These are phyloP conservation scores for Prinia subflava DNA, from an alignment of 2,113 vertebrate species.

Conservation along the genomic window DNA sequence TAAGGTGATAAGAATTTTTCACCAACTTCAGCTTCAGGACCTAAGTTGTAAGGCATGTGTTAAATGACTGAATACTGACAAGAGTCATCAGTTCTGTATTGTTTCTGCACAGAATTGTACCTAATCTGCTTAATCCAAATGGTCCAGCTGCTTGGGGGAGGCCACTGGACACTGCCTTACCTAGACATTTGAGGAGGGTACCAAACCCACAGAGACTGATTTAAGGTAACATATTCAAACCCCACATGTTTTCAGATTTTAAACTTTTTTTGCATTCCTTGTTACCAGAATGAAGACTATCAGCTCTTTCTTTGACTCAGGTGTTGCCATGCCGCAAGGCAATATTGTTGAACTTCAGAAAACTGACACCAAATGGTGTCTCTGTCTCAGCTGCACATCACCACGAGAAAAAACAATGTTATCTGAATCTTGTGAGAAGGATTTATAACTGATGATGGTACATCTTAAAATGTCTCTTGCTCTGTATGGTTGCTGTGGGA, in stretches of 20 bases:
- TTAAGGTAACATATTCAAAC: background rate
- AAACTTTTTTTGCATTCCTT: background rate
- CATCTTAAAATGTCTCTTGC: constrained; percentile 10
- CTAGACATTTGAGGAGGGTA: background rate
- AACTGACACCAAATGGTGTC: background rate
- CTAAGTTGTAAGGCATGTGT: background rate
- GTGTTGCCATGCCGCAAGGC: background rate
- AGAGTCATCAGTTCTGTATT: background rate
- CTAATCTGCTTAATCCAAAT: background rate
- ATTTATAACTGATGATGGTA: background rate
- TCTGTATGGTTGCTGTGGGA: constrained; percentile 41
- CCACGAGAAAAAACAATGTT: background rate
- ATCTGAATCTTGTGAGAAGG: background rate
- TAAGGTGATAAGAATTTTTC: background rate
- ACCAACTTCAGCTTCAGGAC: background rate
- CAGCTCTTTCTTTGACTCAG: background rate
- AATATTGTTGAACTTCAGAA: background rate
- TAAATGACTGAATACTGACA: background rate
- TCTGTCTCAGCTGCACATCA: background rate
- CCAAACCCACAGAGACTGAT: background rate
- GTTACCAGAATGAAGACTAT: background rate
- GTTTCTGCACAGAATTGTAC: background rate
- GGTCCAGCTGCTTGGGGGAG: background rate
- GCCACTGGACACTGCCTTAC: background rate
- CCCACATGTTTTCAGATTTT: background rate